Evolutionary conservation across 1,140 invertebrate genomes (phyloP), one percentile per base, ranked within the genome.

Genomic region (Eumeta japonica): DNA sequence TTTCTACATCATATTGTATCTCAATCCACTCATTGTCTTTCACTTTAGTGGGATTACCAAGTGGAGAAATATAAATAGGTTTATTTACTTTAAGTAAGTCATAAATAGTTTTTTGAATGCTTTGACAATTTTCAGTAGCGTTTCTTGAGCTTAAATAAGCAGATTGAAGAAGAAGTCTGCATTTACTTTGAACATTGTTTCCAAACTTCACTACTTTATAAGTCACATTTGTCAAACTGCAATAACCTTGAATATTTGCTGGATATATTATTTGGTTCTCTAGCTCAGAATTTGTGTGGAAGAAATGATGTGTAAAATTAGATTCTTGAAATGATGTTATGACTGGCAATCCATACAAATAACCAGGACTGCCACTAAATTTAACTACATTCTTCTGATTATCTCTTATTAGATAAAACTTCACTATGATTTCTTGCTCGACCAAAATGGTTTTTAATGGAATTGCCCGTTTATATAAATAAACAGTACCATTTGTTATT

Each of bases 311-410:
- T n/a, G 61, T 58, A 28, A 62, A 49, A 43, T 73, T 70, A 16
- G 27, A 44, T 37, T 51, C 46, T 10, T 30, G 41, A 31, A 28
- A 50, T 28, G 68, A 68, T 17, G 36, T 39, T 9, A 73, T 59
- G 3, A 73, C 28, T 1, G 61, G 59, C n/a, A 55, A 37, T 11
- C 55, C 52, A 27, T 17, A 24, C 2, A 57, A 39, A 35, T 73
- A 73, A 10, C 68, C 64, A 9, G 58, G 58, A 45, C 52, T 68
- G 2, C 68, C 68, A 46, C 68, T 73, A 3, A 60, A 52, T 35
- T 51, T 28, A 7, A 65, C 30, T 10, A 63, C 38, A 7, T 52
- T 41, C 2, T 60, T 52, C 4, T 41, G 40, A 3, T 60, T 50
- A 11, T 45, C 39, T 38, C 68, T 70, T 3, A 52, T 36, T 36